Base-by-base conservation (phyloP, 1,140 invertebrate genomes). In the Musca vetustissima region DNA sequence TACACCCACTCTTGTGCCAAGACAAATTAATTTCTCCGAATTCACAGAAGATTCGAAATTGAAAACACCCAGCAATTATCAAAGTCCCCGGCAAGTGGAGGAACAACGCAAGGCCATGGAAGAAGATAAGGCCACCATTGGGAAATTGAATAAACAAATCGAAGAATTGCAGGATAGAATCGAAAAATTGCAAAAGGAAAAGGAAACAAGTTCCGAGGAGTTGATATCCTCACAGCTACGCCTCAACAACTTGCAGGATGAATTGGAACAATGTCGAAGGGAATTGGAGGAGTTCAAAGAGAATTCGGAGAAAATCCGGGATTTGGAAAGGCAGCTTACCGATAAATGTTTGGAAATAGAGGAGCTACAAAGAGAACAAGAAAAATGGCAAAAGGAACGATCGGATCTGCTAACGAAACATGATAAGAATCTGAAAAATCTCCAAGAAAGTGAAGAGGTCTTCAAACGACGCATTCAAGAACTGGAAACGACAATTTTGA, bases 1-100 rank as follows among this genome's bases (percentile, higher is more conserved):
- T 17, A 79, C 79, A 2, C 78, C 79, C 7, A 72, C 74, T 0
- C 61, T 82, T 0, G 74, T 80, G 64, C 81, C 81, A 17, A 70
- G 81, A 1, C 79, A 83, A 22, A 82, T 83, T 1, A 79, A 83
- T 48, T 83, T 83, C 69, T 82, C 81, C 2, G 78, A 75, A 24
- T 66, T 80, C 14, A 76, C 73, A 2, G 79, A 82, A 48, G 78
- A 82, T 48, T 81, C 80, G 4, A 81, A 87, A 50, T 69, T 87
- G 0, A 82, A 84, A 73, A 80, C 70, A 81, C 72, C 22, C 77
- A 74, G 50, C 64, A 49, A 74, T 13, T 52, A 67, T 19, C 32
- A 68, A 25, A 43, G 19, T 55, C 14, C 48, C 14, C 6, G 47
- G n/a, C 55, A 55, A 19, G 36, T 15, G 15, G 1, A 64, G 13